Conservation (phyloP, 2,888 invertebrate genomes). For the Anodontia alba region DNA sequence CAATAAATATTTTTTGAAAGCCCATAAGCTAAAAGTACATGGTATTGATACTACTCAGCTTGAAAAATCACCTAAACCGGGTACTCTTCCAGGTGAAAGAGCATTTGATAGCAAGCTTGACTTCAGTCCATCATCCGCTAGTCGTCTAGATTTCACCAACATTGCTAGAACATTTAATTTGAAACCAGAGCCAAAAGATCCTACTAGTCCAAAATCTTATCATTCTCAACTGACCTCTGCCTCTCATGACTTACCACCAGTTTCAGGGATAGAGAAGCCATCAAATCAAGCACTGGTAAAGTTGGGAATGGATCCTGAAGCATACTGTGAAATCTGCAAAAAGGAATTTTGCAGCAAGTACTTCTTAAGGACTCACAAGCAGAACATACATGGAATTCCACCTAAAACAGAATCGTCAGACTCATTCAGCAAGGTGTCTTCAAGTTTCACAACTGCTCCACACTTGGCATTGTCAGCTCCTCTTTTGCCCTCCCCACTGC, state of each 20-base stretch:
- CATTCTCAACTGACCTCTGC: slow-evolving; percentile 46
- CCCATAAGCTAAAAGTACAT: slow-evolving; percentile 99
- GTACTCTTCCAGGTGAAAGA: slow-evolving; percentile 34
- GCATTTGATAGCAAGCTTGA: slow-evolving; percentile 39
- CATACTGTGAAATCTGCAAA: slow-evolving; percentile 90
- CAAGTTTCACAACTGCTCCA: slow-evolving; percentile 29
- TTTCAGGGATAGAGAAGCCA: slow-evolving; percentile 66
- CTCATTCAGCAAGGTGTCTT: background rate
- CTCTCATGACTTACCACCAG: slow-evolving; percentile 43
- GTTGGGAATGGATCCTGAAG: slow-evolving; percentile 84
- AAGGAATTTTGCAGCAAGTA: slow-evolving; percentile 99
- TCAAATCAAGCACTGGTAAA: slow-evolving; percentile 81
- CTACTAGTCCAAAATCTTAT: slow-evolving; percentile 42
- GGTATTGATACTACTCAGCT: slow-evolving; percentile 81
- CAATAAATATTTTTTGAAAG: slow-evolving; percentile 99
- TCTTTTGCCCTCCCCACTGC: slow-evolving; percentile 31
- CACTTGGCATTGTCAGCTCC: slow-evolving; percentile 53
- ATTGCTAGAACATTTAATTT: slow-evolving; percentile 46
- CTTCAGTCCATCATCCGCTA: slow-evolving; percentile 55
- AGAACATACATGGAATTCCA: slow-evolving; percentile 98
- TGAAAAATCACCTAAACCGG: slow-evolving; percentile 61
- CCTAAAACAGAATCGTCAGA: slow-evolving; percentile 48
- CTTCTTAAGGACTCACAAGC: slow-evolving; percentile 98
- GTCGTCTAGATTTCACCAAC: slow-evolving; percentile 56
- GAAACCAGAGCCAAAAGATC: slow-evolving; percentile 65